Evolutionary conservation across 2,797 vertebrate species (phyloP), one percentile per base, ranked within the genome.

Genomic region (Rallus crepitans): DNA sequence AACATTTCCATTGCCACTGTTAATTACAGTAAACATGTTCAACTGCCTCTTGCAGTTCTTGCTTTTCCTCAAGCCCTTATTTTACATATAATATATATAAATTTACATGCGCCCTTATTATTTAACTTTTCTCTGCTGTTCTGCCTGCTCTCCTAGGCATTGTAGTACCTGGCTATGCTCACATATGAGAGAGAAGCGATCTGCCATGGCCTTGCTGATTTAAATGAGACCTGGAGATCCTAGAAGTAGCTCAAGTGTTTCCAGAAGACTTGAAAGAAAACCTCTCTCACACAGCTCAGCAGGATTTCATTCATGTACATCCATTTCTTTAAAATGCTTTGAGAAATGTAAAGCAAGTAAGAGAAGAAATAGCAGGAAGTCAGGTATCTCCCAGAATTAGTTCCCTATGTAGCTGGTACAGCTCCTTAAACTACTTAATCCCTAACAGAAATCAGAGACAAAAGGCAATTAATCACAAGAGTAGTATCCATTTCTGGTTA

Each of bases 361-460:
- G 4, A 92, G 33, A 86, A 86, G 48, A 91, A 94, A 94, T 4
- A 55, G 23, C 25, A 68, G 20, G 39, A n/a, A 85, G 35, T 52
- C 63, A 11, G 16, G 9, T 28, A 39, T 2, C 50, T 73, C 65
- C 11, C 28, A 85, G 75, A 89, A 89, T 79, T 77, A 56, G 28
- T 89, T 85, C 45, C n/a, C 53, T 56, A 50, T 31, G 52, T 77
- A 19, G 15, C 7, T 61, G 42, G 40, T 69, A 71, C 23, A 82
- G 27, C 55, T 89, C 66, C n/a, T 50, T 47, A 72, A 80, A 7
- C 66, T 64, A 82, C 39, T 72, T 89, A 82, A 86, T 73, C 65
- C 31, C 53, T 59, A 90, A 70, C 19, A 94, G 87, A 89, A 93
- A 93, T 48, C 64, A 73, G 42, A 90, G 87, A 70, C 33, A 75